Conservation (phyloP, 1,140 invertebrate species). For the Portunus trituberculatus region DNA sequence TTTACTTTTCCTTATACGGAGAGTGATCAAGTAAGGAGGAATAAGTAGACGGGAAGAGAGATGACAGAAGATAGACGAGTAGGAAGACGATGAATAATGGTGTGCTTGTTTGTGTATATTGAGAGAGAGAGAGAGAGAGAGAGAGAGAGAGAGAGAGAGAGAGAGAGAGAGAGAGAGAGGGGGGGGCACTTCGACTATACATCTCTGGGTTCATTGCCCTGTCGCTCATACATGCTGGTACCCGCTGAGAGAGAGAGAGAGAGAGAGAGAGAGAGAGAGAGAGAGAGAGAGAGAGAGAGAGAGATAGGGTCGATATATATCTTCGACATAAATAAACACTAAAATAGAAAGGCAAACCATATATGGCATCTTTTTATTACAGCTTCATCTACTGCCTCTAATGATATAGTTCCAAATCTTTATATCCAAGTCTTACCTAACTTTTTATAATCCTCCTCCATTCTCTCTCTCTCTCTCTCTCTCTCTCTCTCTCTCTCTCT, state of each 20-base stretch:
- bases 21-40: not conserved
- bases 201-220: not conserved
- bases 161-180: slow-evolving; percentile 7
- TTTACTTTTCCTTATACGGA: too few species aligned
- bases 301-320: too few species aligned
- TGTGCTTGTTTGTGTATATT: too few species aligned
- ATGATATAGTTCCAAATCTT: too few species aligned
- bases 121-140: slow-evolving; percentile 11
- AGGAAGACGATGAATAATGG: not conserved
- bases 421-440: too few species aligned
- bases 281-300: not conserved
- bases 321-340: too few species aligned
- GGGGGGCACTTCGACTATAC: not conserved
- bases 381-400: too few species aligned
- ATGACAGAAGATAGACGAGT: not conserved
- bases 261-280: slow-evolving; percentile 18
- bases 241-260: slow-evolving; percentile 9
- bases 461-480: too few species aligned
- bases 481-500: too few species aligned
- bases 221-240: slow-evolving; percentile 10
- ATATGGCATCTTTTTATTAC: too few species aligned
- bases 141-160: slow-evolving; percentile 14
- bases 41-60: not conserved
- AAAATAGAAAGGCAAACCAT: too few species aligned
- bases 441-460: too few species aligned